Conservation (phyloP, 2,113 vertebrate species). For the Chamaea fasciata region DNA sequence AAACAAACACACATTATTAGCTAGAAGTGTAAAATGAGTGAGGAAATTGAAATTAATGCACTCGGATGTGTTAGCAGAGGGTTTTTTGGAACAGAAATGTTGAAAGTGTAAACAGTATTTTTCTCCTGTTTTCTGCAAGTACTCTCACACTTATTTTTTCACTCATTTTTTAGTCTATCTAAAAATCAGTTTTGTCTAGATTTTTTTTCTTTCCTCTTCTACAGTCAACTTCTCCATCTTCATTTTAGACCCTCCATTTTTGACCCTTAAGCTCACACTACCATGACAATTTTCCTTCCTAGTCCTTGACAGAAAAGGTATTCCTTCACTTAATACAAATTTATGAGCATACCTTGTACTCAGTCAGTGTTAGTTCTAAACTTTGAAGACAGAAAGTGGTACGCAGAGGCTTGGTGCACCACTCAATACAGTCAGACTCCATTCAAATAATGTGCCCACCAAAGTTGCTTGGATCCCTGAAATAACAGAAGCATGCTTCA, state of each 20-base stretch:
- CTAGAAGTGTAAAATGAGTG: neutral
- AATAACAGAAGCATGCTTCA: neutral
- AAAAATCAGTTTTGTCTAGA: neutral
- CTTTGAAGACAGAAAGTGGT: neutral
- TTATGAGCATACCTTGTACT: neutral
- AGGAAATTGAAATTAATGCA: neutral
- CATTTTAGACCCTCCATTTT: neutral
- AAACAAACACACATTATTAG: neutral
- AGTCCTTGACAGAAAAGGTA: neutral
- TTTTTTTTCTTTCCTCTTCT: neutral
- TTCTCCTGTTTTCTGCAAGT: neutral
- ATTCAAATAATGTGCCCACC: neutral
- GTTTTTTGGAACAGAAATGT: neutral
- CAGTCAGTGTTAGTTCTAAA: neutral
- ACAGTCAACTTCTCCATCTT: neutral
- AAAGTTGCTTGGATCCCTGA: neutral
- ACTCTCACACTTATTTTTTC: neutral
- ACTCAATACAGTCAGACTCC: neutral
- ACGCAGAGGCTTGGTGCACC: neutral
- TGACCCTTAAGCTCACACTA: neutral
- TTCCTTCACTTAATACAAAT: neutral
- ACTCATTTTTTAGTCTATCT: neutral
- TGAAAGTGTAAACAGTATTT: neutral
- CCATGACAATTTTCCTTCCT: neutral
- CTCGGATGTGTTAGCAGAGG: neutral